These are phyloP conservation scores for Melipona quadrifasciata DNA, from an alignment of 1,140 invertebrate species.

Conservation along the genomic window DNA sequence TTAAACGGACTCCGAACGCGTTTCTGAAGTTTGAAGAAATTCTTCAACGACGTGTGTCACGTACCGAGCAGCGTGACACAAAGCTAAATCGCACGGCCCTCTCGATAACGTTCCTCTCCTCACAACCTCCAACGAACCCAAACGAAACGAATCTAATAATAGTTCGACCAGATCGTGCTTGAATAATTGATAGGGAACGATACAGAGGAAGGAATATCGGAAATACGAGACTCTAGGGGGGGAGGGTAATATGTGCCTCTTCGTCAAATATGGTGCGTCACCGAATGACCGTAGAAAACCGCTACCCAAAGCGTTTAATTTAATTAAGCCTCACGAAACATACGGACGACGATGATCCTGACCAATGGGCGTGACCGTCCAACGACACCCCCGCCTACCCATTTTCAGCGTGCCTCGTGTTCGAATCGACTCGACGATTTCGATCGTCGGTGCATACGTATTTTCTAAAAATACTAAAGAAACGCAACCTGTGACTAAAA, in stretches of 20 bases:
- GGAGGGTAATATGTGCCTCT: not conserved
- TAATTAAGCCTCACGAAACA: constrained; percentile 61
- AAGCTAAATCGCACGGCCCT: not conserved
- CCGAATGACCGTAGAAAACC: constrained; percentile 71
- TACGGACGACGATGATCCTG: constrained; percentile 41
- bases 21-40: not conserved
- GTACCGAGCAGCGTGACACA: not conserved
- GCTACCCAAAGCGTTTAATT: constrained; percentile 58
- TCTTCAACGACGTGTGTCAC: not conserved
- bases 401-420: constrained; percentile 26
- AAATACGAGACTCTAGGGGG: not conserved
- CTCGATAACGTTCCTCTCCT: not conserved
- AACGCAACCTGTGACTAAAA: too few relatives aligned
- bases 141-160: constrained; percentile 42
- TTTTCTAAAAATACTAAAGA: not conserved
- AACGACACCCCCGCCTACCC: constrained; percentile 50
- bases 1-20: too few relatives aligned
- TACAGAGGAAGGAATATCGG: constrained; percentile 16
- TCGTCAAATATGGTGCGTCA: constrained; percentile 70
- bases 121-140: not conserved
- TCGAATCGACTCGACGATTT: not conserved
- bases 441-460: not conserved
- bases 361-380: constrained; percentile 58
- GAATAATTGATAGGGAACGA: constrained; percentile 37
- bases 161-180: constrained; percentile 13